Conservation (phyloP, 2,888 invertebrate genomes). For the Lycaena phlaeas region DNA sequence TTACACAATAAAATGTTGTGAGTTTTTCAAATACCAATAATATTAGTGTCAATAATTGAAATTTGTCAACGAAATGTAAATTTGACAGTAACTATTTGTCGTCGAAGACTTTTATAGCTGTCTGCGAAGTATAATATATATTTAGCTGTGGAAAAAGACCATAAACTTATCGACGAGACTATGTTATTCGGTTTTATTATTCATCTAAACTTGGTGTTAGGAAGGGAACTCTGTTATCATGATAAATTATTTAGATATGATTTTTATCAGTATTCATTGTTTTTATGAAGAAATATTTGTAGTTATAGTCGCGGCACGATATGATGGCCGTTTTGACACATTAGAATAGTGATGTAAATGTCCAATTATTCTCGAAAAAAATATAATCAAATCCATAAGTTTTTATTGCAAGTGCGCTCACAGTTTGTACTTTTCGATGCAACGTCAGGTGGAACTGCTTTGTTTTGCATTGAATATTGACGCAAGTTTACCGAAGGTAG, state of each 20-base stretch:
- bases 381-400: too few relatives aligned
- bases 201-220: conserved; percentile 1
- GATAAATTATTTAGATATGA: neutral
- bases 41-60: conserved; percentile 11
- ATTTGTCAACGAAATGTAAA: conserved; percentile 6
- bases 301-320: too few relatives aligned
- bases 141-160: neutral
- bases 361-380: too few relatives aligned
- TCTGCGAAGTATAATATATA: neutral
- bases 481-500: too few relatives aligned
- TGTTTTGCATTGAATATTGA: too few relatives aligned
- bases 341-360: too few relatives aligned
- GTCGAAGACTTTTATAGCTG: conserved; percentile 1
- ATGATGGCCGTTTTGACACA: too few relatives aligned
- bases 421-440: too few relatives aligned
- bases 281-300: neutral
- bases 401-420: too few relatives aligned
- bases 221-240: neutral
- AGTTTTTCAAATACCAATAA: too few relatives aligned
- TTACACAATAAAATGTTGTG: too few relatives aligned
- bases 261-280: conserved; percentile 3
- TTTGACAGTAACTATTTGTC: conserved; percentile 1
- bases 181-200: conserved; percentile 1
- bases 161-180: conserved; percentile 1
- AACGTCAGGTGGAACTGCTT: too few relatives aligned